Base-by-base conservation (phyloP, 2,888 invertebrate species). In the Amblyjoppa fuscipennis region DNA sequence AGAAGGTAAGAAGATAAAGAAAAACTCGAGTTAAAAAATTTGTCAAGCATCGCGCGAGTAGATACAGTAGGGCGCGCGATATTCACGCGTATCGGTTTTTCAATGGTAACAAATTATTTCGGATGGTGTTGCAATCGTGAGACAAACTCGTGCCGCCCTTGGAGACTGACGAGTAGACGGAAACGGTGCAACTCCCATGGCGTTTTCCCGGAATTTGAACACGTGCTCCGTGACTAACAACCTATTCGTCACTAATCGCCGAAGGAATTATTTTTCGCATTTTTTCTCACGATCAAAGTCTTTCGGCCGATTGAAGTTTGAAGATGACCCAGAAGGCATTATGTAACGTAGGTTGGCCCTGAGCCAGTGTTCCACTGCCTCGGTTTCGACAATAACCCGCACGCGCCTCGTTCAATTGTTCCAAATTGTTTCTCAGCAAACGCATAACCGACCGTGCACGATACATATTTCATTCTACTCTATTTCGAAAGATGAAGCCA, bases 271-370 rank as follows among this genome's bases (percentile, higher is more conserved):
- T 70, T 56, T 49, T 20, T 53, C 9, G 1, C 20, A 49, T 59
- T 73, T 53, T 34, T 45, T 53, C n/a, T 3, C 25, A 3, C 31
- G 64, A 51, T 61, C 13, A 13, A 6, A 66, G 53, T 61, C 25
- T 16, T 45, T 82, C 80, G 53, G 68, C 25, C 2, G n/a, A 49
- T 71, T 79, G 70, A 70, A 71, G 53, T 45, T 56, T 74, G 31
- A 66, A 49, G 78, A 73, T 84, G 75, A 81, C 81, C 84, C 81
- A 85, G 71, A 71, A 82, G 7, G 59, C 16, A 85, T 92, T 92
- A 93, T 89, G 83, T 92, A 92, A 92, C 77, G 41, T 59, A 56
- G 71, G 70, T 83, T 90, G 90, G 90, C 89, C 87, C 73, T 90
- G 89, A 89, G 90, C 89, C 89, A 89, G 85, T 90, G 86, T 78